These are phyloP conservation scores for Mylabris phalerata DNA, from an alignment of 1,140 invertebrate genomes.

Conservation along the genomic window DNA sequence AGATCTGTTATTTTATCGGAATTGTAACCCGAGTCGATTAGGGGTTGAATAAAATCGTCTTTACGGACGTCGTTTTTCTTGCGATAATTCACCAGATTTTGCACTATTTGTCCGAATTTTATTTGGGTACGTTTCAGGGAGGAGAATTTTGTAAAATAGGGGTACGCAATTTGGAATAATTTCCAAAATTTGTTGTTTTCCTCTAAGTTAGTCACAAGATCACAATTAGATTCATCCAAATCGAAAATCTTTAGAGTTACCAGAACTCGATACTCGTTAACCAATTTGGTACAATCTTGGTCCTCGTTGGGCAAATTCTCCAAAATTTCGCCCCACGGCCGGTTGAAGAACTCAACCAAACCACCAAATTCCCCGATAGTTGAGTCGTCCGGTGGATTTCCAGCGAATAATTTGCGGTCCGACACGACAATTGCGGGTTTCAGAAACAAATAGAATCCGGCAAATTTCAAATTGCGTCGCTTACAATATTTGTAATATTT, in stretches of 20 bases:
- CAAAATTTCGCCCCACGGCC: conserved; percentile 15
- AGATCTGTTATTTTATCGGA: neutral
- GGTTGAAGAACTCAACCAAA: conserved; percentile 14
- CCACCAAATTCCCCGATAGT: conserved; percentile 19
- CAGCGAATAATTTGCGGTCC: conserved; percentile 5
- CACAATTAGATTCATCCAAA: too few species aligned
- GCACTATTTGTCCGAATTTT: neutral
- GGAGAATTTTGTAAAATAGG: conserved; percentile 1
- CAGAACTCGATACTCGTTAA: neutral
- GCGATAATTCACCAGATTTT: neutral
- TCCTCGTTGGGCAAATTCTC: conserved; percentile 16
- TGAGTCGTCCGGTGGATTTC: neutral
- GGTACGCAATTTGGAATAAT: conserved; percentile 6
- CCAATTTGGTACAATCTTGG: neutral
- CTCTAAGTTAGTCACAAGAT: neutral
- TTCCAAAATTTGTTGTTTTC: conserved; percentile 8
- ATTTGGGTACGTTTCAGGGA: neutral
- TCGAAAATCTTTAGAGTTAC: neutral
- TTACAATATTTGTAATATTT: conserved; percentile 27
- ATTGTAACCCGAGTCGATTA: conserved; percentile 12
- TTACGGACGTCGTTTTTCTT: conserved; percentile 21
- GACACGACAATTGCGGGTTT: conserved; percentile 20
- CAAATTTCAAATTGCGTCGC: conserved; percentile 19
- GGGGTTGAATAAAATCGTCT: conserved; percentile 9
- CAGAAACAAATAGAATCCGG: conserved; percentile 24